These are phyloP conservation scores for Apteryx owenii DNA, from an alignment of 2,113 vertebrate species.

Conservation along the genomic window DNA sequence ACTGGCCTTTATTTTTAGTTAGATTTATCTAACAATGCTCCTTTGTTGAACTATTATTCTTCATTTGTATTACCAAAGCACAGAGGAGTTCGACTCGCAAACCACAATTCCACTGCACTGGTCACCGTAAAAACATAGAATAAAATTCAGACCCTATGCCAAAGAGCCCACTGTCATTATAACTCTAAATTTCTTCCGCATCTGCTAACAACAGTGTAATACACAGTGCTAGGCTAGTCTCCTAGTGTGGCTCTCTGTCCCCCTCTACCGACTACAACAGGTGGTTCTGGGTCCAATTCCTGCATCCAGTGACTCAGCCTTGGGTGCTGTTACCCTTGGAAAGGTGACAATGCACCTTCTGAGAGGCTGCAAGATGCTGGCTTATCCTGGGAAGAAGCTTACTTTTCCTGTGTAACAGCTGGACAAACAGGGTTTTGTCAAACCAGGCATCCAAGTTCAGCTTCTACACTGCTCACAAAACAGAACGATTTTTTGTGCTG, in stretches of 20 bases:
- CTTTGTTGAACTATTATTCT: neutral
- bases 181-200: neutral
- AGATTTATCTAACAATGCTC: neutral
- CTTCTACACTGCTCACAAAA: neutral
- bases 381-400: neutral
- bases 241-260: conserved; percentile 22
- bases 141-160: neutral
- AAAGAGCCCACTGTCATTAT: neutral
- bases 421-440: conserved; percentile 28
- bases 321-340: conserved; percentile 27
- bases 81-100: neutral
- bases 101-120: neutral
- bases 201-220: neutral
- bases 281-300: neutral
- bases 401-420: conserved; percentile 8
- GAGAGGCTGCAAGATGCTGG: neutral
- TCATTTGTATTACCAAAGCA: neutral
- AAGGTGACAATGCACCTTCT: conserved; percentile 3
- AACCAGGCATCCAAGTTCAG: neutral
- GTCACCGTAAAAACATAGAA: neutral
- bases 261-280: conserved; percentile 42
- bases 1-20: neutral
- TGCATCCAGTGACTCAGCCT: neutral
- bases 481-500: neutral
- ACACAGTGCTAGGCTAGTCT: accelerated